phyloP scores from a whole-genome alignment of 2,113 vertebrate species.

The Eclectus roratus region DNA sequence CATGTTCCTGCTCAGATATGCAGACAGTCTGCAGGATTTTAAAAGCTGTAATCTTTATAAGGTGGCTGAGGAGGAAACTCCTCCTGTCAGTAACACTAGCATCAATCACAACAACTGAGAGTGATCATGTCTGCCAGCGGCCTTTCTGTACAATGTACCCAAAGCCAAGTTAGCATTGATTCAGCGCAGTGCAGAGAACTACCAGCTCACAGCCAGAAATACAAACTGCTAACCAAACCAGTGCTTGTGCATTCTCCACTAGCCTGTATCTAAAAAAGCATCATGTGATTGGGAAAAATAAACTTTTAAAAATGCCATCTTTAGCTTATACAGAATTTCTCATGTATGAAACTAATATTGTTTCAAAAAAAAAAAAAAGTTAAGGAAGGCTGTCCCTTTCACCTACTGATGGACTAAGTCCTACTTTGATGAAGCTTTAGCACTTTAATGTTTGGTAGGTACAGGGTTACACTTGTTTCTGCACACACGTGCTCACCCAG shows the following conservation, averaged over 20 bases:
- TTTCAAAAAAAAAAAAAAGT: not conserved
- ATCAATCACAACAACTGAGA: not conserved
- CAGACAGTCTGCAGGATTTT: not conserved
- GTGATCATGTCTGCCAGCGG: rapidly evolving
- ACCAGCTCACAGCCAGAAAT: not conserved
- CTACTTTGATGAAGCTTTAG: too few relatives aligned
- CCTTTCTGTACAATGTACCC: not conserved
- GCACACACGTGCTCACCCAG: not conserved
- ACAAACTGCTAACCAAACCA: not conserved
- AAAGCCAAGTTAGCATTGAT: not conserved
- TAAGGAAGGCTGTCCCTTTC: not conserved
- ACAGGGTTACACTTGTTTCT: not conserved
- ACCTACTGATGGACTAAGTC: not conserved
- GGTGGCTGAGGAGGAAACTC: not conserved
- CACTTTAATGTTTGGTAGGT: not conserved
- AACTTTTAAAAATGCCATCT: not conserved
- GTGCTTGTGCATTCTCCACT: not conserved
- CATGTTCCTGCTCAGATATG: not conserved
- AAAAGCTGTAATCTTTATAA: not conserved
- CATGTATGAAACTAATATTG: not conserved
- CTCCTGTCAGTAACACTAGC: not conserved
- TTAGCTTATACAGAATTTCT: not conserved
- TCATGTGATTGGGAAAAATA: not conserved
- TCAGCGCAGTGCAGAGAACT: not conserved
- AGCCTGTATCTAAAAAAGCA: not conserved